Evolutionary conservation across 2,888 invertebrate genomes (phyloP).

Genomic region (Cyclophora albipunctata): DNA sequence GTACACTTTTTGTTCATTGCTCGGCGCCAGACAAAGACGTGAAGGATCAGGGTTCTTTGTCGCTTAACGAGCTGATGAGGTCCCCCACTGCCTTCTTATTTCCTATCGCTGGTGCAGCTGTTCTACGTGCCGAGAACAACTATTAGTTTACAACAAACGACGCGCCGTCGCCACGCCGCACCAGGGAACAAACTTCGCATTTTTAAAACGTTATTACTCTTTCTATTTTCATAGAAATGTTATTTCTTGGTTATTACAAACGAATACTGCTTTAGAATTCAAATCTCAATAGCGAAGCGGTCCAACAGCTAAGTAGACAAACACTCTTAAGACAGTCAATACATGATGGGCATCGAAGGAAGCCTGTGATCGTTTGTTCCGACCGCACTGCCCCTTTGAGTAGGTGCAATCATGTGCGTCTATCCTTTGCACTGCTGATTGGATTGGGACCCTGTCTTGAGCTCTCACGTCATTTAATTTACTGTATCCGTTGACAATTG

Average conservation of each 20-base stretch:
- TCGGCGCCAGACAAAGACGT: slow-evolving; percentile 37
- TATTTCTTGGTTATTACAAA: no score
- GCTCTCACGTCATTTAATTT: slow-evolving; percentile 2
- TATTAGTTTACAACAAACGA: slow-evolving; percentile 2
- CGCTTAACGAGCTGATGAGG: slow-evolving; percentile 46
- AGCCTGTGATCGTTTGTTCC: not conserved
- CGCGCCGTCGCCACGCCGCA: not conserved
- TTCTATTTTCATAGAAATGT: no score
- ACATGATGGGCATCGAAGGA: no score
- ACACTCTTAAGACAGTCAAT: no score
- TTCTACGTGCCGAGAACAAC: slow-evolving; percentile 12
- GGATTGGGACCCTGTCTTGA: slow-evolving; percentile 18
- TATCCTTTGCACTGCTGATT: slow-evolving; percentile 32
- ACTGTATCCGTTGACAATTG: not conserved
- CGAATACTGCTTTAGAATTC: no score
- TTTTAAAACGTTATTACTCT: no score
- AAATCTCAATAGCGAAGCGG: no score
- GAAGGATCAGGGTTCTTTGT: slow-evolving; percentile 46
- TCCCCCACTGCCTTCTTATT: slow-evolving; percentile 22
- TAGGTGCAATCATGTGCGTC: slow-evolving; percentile 36
- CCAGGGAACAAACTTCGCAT: not conserved
- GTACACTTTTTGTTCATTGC: slow-evolving; percentile 37
- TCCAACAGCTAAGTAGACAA: no score
- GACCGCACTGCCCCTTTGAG: slow-evolving; percentile 4
- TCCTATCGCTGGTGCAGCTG: slow-evolving; percentile 22